These are phyloP conservation scores for Thinocorus orbignyianus DNA, from an alignment of 2,113 vertebrate genomes.

Conservation along the genomic window DNA sequence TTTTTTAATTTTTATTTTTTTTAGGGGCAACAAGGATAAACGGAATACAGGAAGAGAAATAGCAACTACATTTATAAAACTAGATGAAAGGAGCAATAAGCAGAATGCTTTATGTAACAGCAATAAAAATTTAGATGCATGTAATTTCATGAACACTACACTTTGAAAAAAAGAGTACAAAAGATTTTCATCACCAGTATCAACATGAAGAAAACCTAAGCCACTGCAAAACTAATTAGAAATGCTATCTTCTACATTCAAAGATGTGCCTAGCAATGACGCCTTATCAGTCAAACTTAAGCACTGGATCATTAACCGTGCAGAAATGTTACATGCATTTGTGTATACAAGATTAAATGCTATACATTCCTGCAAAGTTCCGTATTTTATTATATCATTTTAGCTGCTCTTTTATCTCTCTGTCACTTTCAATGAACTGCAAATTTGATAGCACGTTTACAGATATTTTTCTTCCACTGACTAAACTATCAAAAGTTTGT, in stretches of 20 bases:
- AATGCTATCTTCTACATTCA: neutral
- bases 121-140: slow-evolving; percentile 6
- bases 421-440: slow-evolving; percentile 54
- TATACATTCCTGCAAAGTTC: neutral
- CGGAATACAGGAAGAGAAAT: neutral
- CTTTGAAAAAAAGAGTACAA: neutral
- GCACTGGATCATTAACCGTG: slow-evolving; percentile 14
- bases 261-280: neutral
- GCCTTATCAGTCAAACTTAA: neutral
- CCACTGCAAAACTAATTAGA: neutral
- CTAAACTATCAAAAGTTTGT: slow-evolving; percentile 18
- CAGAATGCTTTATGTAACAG: neutral
- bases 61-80: neutral
- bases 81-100: slow-evolving; percentile 10
- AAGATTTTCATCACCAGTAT: neutral
- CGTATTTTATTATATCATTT: neutral
- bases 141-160: neutral
- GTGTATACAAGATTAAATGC: slow-evolving; percentile 17
- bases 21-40: neutral
- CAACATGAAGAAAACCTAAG: neutral
- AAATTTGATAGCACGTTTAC: slow-evolving; percentile 53
- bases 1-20: too few relatives aligned
- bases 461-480: slow-evolving; percentile 34
- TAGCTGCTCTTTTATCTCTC: neutral
- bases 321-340: slow-evolving; percentile 21